These are phyloP conservation scores for Lindbergichthys nudifrons DNA, from an alignment of 2,797 vertebrate species.

Conservation along the genomic window DNA sequence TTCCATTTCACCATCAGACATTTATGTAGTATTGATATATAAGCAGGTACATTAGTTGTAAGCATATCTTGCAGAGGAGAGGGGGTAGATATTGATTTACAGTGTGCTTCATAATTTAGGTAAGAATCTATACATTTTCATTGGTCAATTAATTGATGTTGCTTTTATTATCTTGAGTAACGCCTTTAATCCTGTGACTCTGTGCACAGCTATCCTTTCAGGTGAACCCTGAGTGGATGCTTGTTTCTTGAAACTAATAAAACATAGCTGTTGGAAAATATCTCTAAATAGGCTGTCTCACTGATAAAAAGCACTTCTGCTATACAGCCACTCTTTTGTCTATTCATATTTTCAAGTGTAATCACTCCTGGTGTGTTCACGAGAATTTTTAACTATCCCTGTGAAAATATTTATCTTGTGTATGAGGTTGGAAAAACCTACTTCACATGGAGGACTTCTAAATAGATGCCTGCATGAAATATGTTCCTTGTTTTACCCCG, in stretches of 20 bases:
- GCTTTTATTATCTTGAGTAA: not conserved
- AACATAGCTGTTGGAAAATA: constrained; percentile 15
- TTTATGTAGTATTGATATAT: constrained; percentile 28
- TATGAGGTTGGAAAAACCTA: constrained; percentile 65
- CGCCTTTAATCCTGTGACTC: not conserved
- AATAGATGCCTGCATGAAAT: constrained; percentile 58
- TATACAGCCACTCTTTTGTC: constrained; percentile 61
- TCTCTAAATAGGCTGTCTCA: constrained; percentile 32
- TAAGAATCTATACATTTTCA: not conserved
- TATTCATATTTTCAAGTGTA: constrained; percentile 52
- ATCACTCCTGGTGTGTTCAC: constrained; percentile 34
- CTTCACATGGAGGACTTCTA: constrained; percentile 44
- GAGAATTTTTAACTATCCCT: constrained; percentile 53
- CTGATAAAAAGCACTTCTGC: constrained; percentile 25
- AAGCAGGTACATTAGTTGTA: not conserved
- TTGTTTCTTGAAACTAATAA: constrained; percentile 34
- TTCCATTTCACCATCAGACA: constrained; percentile 16
- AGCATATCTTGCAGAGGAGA: constrained; percentile 17
- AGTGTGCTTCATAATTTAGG: not conserved
- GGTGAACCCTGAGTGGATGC: constrained; percentile 7
- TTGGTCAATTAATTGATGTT: not conserved
- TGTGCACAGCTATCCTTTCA: constrained; percentile 15
- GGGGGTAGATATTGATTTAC: constrained; percentile 5
- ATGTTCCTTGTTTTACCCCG: constrained; percentile 54
- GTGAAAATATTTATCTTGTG: constrained; percentile 70